Percentiles rank a stretch among this genome's conserved stretches.
Conservation (phyloP, 2,797 vertebrate genomes). For the Aphelocoma californica region DNA sequence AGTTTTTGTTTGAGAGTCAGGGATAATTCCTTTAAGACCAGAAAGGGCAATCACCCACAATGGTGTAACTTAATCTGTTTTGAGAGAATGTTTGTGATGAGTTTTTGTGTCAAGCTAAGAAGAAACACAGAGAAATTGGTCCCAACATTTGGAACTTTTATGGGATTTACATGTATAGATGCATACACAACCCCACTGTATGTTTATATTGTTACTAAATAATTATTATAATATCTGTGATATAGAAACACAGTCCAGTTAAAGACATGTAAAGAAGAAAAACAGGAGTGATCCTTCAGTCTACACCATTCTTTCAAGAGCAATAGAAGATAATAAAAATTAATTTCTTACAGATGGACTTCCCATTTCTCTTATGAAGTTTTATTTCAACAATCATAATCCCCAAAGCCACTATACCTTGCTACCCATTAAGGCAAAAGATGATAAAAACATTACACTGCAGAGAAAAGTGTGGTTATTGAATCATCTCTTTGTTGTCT, state of each 20-base stretch:
- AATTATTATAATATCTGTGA: not conserved
- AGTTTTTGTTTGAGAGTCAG: not conserved
- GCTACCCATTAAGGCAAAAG: not conserved
- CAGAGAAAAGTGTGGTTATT: not conserved
- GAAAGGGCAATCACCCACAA: not conserved
- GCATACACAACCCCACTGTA: no score
- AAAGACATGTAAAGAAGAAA: not conserved
- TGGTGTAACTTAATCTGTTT: not conserved
- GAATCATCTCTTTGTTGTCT: not conserved
- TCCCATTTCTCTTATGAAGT: not conserved
- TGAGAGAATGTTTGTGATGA: not conserved
- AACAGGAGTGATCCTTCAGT: not conserved
- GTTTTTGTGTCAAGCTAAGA: not conserved
- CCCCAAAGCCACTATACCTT: not conserved
- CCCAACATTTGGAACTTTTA: not conserved
- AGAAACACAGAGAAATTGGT: not conserved
- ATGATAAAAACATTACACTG: not conserved
- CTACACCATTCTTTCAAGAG: not conserved
- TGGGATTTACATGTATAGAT: not conserved
- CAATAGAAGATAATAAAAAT: not conserved
- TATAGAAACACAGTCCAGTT: not conserved
- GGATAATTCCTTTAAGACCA: not conserved
- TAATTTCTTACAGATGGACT: not conserved
- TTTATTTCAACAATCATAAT: not conserved
- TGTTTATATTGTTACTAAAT: not conserved